These are phyloP conservation scores for Puffinus mauretanicus DNA, from an alignment of 2,113 vertebrate species.

Conservation along the genomic window DNA sequence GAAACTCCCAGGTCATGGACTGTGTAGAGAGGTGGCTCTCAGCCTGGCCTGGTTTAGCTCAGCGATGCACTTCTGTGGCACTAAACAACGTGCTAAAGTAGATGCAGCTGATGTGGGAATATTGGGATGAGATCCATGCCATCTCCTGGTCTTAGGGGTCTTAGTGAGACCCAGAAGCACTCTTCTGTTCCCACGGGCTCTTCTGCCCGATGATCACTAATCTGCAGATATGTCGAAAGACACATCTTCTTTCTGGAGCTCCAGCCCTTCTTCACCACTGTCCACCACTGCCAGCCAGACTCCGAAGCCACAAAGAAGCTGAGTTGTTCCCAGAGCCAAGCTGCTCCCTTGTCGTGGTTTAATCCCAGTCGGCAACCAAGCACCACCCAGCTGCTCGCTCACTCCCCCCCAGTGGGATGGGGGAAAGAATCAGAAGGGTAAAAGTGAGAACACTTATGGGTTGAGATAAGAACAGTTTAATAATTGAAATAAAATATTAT, in stretches of 20 bases:
- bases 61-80: not conserved
- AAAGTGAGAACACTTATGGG: no score
- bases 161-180: not conserved
- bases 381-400: no score
- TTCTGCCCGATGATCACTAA: rapidly evolving
- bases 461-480: no score
- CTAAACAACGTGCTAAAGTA: rapidly evolving
- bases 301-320: not conserved
- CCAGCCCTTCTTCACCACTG: not conserved
- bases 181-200: not conserved
- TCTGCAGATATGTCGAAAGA: rapidly evolving
- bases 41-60: not conserved
- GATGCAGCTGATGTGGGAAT: not conserved
- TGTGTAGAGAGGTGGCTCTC: not conserved
- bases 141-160: not conserved
- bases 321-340: rapidly evolving
- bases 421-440: no score
- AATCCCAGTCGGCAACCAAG: no score
- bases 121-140: not conserved
- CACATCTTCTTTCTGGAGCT: not conserved
- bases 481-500: no score
- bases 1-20: no score
- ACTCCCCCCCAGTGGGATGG: no score
- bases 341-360: not conserved
- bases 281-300: not conserved